Conservation (phyloP, 2,888 invertebrate genomes). For the Nudaria mundana region DNA sequence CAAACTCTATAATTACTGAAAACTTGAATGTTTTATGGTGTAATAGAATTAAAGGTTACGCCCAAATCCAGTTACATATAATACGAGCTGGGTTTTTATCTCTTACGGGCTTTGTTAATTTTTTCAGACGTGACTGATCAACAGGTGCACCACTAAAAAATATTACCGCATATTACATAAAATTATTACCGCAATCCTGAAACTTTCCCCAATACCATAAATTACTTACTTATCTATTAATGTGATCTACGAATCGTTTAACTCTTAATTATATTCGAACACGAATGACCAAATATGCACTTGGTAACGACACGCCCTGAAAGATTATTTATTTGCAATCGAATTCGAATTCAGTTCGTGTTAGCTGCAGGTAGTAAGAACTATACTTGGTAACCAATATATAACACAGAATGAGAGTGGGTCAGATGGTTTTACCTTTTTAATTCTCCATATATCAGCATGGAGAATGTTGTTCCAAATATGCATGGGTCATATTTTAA, state of each 20-base stretch:
- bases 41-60: too few species aligned
- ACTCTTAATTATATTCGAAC: constrained; percentile 45
- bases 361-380: constrained; percentile 45
- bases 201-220: constrained; percentile 14
- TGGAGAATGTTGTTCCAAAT: not conserved
- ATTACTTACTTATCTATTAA: constrained; percentile 35
- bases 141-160: too few species aligned
- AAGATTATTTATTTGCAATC: constrained; percentile 21
- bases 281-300: constrained; percentile 47
- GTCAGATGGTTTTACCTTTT: constrained; percentile 5
- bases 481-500: constrained; percentile 8
- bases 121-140: too few species aligned
- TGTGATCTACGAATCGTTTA: constrained; percentile 46
- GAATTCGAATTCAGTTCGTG: constrained; percentile 37
- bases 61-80: too few species aligned
- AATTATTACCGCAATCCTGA: not conserved
- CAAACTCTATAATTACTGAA: too few species aligned
- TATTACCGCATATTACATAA: too few species aligned
- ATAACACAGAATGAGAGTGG: constrained; percentile 6
- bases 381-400: constrained; percentile 4
- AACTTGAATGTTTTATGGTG: too few species aligned
- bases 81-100: too few species aligned
- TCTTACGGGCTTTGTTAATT: too few species aligned
- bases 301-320: constrained; percentile 52
- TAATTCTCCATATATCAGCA: constrained; percentile 5